Conservation (phyloP, 1,140 invertebrate genomes). For the Drosophila bifasciata region DNA sequence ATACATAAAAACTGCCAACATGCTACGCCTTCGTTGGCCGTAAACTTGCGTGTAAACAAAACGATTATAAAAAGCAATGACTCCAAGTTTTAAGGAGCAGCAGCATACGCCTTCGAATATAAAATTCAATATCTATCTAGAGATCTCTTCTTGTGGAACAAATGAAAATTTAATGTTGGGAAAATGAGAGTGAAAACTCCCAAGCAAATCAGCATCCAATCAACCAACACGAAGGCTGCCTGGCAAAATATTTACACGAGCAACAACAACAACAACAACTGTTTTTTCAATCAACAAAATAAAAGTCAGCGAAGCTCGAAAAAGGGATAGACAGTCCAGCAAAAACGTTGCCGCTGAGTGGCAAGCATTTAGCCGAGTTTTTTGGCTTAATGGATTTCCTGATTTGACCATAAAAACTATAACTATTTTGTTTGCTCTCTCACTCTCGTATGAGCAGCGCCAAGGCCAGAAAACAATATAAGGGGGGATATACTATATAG, state of each 20-base stretch:
- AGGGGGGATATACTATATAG: too few relatives aligned
- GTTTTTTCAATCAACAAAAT: constrained; percentile 35
- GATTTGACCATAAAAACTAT: constrained; percentile 23
- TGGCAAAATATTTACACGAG: constrained; percentile 39
- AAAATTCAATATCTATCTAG: constrained; percentile 23
- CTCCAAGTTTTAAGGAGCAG: background rate
- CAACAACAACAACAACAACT: background rate
- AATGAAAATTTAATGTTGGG: constrained; percentile 56
- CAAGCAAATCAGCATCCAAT: constrained; percentile 32
- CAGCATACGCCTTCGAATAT: constrained; percentile 16
- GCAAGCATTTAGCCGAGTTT: constrained; percentile 25
- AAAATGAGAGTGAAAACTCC: constrained; percentile 13
- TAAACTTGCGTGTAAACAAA: constrained; percentile 42
- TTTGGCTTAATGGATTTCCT: constrained; percentile 57
- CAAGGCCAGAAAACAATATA: background rate
- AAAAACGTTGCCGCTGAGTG: background rate
- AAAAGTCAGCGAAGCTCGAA: background rate
- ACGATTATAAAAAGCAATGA: constrained; percentile 25
- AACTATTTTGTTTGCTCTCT: constrained; percentile 27
- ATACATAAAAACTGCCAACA: constrained; percentile 24
- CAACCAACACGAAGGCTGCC: constrained; percentile 9
- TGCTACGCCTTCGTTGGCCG: constrained; percentile 11
- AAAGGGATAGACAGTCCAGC: background rate
- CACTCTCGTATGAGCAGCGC: background rate
- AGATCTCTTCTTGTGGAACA: background rate